Conservation (phyloP, 2,888 invertebrate species). For the Pyrgus malvae region DNA sequence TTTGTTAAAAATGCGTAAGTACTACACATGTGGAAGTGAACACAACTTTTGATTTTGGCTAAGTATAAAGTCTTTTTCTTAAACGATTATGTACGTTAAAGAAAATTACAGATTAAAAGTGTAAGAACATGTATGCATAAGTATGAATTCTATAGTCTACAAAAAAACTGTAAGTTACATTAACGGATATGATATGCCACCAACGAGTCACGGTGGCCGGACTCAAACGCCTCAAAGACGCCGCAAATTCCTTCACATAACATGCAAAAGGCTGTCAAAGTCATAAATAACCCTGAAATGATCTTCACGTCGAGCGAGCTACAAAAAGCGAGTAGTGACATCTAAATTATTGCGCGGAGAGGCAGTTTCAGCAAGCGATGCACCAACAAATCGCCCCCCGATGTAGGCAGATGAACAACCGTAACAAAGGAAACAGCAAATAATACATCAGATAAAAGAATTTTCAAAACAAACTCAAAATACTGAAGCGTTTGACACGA, state of each 20-base stretch:
- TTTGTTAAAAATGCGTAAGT: no score
- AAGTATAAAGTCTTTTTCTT: no score
- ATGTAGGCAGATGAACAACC: conserved; percentile 69
- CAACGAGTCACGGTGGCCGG: conserved; percentile 55
- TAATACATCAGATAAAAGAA: conserved; percentile 81
- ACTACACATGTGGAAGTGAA: no score
- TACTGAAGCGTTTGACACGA: conserved; percentile 82
- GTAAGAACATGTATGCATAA: no score
- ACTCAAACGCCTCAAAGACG: conserved; percentile 71
- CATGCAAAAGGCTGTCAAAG: conserved; percentile 67
- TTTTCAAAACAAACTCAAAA: conserved; percentile 83
- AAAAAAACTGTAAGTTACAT: conserved; percentile 52
- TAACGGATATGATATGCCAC: conserved; percentile 79
- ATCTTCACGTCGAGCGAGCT: conserved; percentile 62
- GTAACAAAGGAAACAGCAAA: conserved; percentile 75
- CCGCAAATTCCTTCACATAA: conserved; percentile 71
- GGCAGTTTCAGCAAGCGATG: conserved; percentile 64
- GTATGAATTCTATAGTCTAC: conserved; percentile 8
- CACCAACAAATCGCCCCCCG: conserved; percentile 65
- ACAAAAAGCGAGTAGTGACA: conserved; percentile 76
- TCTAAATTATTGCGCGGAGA: conserved; percentile 80
- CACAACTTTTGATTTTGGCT: no score
- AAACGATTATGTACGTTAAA: no score
- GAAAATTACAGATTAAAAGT: no score
- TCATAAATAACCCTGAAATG: conserved; percentile 79